A percentile compares a stretch with the other conserved stretches of the same genome.
Conservation (phyloP, 2,113 vertebrate genomes). For the Gobio gobio region DNA sequence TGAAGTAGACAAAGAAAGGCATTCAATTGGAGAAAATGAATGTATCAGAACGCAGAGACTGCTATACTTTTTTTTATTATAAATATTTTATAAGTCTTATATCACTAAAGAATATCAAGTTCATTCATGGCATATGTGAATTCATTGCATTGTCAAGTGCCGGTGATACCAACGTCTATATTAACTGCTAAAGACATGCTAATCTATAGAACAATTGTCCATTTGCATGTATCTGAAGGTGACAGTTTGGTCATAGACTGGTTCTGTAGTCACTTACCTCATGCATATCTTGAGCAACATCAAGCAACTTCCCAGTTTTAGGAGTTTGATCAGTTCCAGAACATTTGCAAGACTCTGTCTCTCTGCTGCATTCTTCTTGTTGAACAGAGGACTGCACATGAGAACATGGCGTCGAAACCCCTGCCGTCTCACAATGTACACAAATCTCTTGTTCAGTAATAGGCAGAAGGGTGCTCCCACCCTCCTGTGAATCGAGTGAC, state of each 20-base stretch:
- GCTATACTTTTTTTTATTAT: no score
- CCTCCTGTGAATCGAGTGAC: constrained; percentile 97
- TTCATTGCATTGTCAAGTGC: neutral
- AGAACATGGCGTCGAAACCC: constrained; percentile 66
- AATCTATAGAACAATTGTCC: neutral
- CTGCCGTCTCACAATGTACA: constrained; percentile 81
- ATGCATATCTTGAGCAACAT: constrained; percentile 81
- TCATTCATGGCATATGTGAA: neutral
- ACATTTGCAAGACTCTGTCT: constrained; percentile 81
- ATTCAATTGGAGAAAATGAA: neutral
- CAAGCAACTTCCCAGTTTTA: constrained; percentile 80
- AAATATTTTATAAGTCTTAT: no score
- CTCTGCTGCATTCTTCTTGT: constrained; percentile 80
- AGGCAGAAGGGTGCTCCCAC: constrained; percentile 80
- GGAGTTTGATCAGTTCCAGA: constrained; percentile 81
- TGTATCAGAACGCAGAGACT: neutral
- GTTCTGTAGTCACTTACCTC: constrained; percentile 77
- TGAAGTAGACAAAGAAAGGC: constrained; percentile 47
- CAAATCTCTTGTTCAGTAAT: constrained; percentile 82
- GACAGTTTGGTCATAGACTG: neutral
- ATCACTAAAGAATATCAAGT: neutral
- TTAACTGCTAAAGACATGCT: neutral
- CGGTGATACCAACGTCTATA: neutral
- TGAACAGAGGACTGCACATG: constrained; percentile 74
- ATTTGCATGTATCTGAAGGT: neutral